Evolutionary conservation across 2,888 invertebrate genomes (phyloP), one percentile per base, ranked within the genome.

Genomic region (Stenodema calcarata): DNA sequence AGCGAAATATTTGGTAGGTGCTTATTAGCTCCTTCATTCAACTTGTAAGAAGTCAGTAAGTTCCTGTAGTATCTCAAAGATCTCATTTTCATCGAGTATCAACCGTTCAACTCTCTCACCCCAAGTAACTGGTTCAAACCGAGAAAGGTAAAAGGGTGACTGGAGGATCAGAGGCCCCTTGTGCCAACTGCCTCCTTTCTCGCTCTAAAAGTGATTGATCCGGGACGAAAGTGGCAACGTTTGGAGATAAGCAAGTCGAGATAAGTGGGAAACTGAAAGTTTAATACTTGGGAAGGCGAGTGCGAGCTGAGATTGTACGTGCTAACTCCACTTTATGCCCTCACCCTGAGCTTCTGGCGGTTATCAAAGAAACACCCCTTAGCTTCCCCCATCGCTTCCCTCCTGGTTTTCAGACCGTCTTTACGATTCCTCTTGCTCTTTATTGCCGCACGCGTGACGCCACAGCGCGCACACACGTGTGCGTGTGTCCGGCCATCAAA

Each of bases 261-360:
- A 82, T 82, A 82, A 82, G 82, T 70, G 62, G 44, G 70, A 84
- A 84, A 84, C 84, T 84, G 86, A 86, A 86, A 79, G 76, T 86
- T 86, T 86, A 86, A 86, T 86, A 86, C 86, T 54, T 30, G 86
- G 54, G 78, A 78, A 86, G 86, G 86, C 86, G 86, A 86, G 86
- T 86, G 86, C 78, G 35, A 78, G 78, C 86, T 42, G 86, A 86
- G 86, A 86, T 86, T 86, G 86, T 79, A 76, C 76, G 86, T 86
- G 86, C 86, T 86, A 86, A 86, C 86, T 86, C 86, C 86, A 78
- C 54, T 86, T 86, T 86, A 86, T 86, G 86, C 86, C 69, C 28
- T 41, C 84, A 23, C 78, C 78, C 44, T 78, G 78, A 78, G 78
- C 78, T 44, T 78, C 1, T 78, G 78, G 42, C 78, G 80, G 80